Conservation (phyloP, 1,140 invertebrate species). For the Drosophila bifasciata region DNA sequence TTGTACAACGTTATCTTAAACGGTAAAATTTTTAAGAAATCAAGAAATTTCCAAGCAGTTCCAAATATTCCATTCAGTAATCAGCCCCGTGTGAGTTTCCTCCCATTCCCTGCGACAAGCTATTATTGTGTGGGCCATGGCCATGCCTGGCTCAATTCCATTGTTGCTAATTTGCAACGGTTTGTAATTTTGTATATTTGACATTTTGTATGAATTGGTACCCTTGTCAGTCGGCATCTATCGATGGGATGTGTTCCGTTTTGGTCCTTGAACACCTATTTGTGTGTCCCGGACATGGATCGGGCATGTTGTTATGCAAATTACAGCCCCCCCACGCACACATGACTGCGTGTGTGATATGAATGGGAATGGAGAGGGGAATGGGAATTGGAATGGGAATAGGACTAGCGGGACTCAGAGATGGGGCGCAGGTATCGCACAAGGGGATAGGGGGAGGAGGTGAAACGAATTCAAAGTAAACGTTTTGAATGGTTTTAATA, state of each 20-base stretch:
- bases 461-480: slow-evolving; percentile 45
- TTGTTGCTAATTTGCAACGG: slow-evolving; percentile 71
- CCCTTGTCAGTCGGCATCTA: slow-evolving; percentile 34
- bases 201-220: slow-evolving; percentile 49
- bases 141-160: slow-evolving; percentile 5
- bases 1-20: no score
- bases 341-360: slow-evolving; percentile 33
- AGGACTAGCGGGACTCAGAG: no score
- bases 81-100: slow-evolving; percentile 17
- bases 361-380: neutral
- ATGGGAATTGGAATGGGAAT: neutral
- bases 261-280: slow-evolving; percentile 48
- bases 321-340: slow-evolving; percentile 43
- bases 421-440: neutral
- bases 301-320: slow-evolving; percentile 68
- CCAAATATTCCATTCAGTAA: neutral
- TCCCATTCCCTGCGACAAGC: slow-evolving; percentile 30
- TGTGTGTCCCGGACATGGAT: slow-evolving; percentile 42
- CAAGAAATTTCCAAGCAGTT: no score
- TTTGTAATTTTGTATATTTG: slow-evolving; percentile 55
- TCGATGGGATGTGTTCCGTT: slow-evolving; percentile 22
- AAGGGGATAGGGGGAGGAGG: neutral
- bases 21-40: no score
- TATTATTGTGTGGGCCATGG: slow-evolving; percentile 25
- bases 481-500: slow-evolving; percentile 78